These are phyloP conservation scores for Ectobius pallidus DNA, from an alignment of 2,888 invertebrate species.

Conservation along the genomic window DNA sequence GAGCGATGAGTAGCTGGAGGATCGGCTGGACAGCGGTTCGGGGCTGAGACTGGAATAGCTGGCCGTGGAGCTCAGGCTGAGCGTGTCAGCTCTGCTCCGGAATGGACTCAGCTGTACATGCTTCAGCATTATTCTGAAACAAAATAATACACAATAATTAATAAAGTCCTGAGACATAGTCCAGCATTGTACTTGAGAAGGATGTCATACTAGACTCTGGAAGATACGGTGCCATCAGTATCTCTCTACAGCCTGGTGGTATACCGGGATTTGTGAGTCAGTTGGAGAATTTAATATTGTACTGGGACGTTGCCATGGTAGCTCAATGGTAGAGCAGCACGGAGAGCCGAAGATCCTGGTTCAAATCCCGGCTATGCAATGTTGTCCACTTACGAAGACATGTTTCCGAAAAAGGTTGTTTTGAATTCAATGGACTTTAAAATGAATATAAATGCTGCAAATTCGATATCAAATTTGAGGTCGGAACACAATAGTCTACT, in stretches of 20 bases:
- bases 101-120: constrained; percentile 90
- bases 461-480: too few species aligned
- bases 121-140: constrained; percentile 75
- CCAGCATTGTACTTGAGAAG: background rate
- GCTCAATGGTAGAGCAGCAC: too few species aligned
- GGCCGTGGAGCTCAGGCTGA: constrained; percentile 79
- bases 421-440: too few species aligned
- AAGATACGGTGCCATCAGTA: background rate
- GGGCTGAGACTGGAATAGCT: constrained; percentile 69
- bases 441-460: too few species aligned
- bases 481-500: too few species aligned
- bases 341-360: too few species aligned
- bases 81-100: constrained; percentile 78
- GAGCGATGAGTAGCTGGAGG: constrained; percentile 68
- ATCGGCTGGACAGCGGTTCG: constrained; percentile 72
- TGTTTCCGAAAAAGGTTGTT: too few species aligned
- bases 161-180: background rate
- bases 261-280: background rate
- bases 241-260: background rate
- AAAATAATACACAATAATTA: background rate
- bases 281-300: too few species aligned
- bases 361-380: too few species aligned
- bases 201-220: background rate
- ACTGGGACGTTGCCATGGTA: too few species aligned
- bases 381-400: too few species aligned